These are phyloP conservation scores for Cassiopea xamachana DNA, from an alignment of 30 jellyfish, hydroid and myxozoan genomes.

Conservation along the genomic window DNA sequence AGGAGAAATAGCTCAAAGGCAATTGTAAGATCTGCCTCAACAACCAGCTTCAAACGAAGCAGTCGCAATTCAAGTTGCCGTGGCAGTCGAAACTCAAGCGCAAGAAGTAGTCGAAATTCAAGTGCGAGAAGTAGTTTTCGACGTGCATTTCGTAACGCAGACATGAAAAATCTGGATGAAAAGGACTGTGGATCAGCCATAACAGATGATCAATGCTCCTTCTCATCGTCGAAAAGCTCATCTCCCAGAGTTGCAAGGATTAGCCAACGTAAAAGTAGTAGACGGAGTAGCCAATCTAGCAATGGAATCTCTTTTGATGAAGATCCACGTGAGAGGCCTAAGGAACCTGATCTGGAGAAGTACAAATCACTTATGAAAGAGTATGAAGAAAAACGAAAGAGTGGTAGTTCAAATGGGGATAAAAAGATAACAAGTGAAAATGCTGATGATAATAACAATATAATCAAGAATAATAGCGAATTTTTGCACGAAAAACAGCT, in stretches of 20 bases:
- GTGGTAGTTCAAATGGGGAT: not conserved
- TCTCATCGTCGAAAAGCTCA: not conserved
- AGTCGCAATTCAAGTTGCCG: slow-evolving; percentile 69
- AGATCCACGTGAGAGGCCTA: not conserved
- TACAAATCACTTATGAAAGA: slow-evolving; percentile 7
- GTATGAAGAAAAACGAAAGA: slow-evolving; percentile 7
- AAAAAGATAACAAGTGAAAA: not conserved
- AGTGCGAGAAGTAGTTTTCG: slow-evolving; percentile 64
- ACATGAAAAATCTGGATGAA: not conserved
- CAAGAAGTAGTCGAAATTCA: slow-evolving; percentile 70
- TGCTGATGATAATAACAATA: not conserved
- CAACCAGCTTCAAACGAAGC: slow-evolving; percentile 60
- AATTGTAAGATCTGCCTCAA: slow-evolving; percentile 51
- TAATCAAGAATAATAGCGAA: not conserved
- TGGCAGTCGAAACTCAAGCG: slow-evolving; percentile 67
- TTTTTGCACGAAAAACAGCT: slow-evolving; percentile 13
- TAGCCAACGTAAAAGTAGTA: not conserved
- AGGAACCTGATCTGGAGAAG: slow-evolving; percentile 36
- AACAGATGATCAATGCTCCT: slow-evolving; percentile 1
- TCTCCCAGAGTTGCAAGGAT: slow-evolving; percentile 11
- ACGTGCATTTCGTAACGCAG: slow-evolving; percentile 40
- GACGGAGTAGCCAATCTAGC: not conserved
- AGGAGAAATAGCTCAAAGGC: slow-evolving; percentile 42
- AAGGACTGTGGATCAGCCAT: not conserved
- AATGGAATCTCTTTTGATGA: not conserved